Evolutionary conservation across 2,888 invertebrate species (phyloP), one percentile per base, ranked within the genome.

Genomic region (Drosophila prolongata): DNA sequence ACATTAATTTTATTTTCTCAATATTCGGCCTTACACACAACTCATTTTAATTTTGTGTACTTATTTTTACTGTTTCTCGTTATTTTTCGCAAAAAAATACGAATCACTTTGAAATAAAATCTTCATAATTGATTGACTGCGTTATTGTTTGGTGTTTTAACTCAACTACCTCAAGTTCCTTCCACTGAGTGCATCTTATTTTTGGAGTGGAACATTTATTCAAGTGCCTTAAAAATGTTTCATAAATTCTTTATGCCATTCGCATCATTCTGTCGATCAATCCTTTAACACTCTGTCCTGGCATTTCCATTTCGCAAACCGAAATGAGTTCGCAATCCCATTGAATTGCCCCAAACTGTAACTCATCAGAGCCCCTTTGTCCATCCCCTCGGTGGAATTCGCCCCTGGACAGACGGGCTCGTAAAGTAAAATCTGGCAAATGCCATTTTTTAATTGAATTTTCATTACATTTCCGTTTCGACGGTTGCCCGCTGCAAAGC

Each of bases 371-470:
- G 34, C 30, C 50, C 55, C 24, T 53, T 42, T 71, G 66, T 50
- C 67, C 77, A 42, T 56, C 30, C 52, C 47, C 42, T 8, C 46
- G 50, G 34, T 65, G 75, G 62, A 59, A 43, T 70, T 85, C 61
- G 72, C 34, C 46, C 47, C 65, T 47, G 65, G 65, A 24, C 54
- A 42, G 35, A 54, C 35, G n/a, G 35, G 35, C 38, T 65, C 40
- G 65, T 65, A 65, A 65, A 55, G 65, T 80, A 71, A 81, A 81
- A 87, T 81, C 81, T 81, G 82, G 75, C 80, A 81, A 84, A 87
- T 82, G 78, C 80, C 78, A 80, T 80, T 87, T 84, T 83, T 84
- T 84, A 84, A 84, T 84, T 84, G 84, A 84, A 84, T 87, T 84
- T 84, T 85, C 84, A 84, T 84, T 84, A 87, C 85, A 78, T 81